A percentile compares a stretch with the other conserved stretches of the same genome.
Evolutionary conservation across 2,888 invertebrate genomes (phyloP).

Genomic region (Ypsolopha scabrella): DNA sequence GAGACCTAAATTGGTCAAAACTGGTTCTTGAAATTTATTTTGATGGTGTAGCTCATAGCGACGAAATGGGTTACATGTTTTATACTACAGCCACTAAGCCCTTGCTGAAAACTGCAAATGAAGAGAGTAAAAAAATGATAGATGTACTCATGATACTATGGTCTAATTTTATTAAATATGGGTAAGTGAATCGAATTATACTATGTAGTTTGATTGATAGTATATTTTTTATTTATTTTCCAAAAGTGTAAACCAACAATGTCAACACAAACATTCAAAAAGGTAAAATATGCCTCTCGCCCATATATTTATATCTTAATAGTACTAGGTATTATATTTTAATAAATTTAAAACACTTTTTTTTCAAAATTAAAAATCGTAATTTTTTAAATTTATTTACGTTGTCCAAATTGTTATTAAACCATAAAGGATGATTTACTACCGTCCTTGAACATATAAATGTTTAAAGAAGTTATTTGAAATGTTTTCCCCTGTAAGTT

Average conservation of each 20-base stretch:
- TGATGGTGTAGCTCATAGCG: conserved; percentile 13
- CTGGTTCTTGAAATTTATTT: conserved; percentile 7
- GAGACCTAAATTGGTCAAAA: conserved; percentile 14
- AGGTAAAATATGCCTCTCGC: no score
- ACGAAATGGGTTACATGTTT: conserved; percentile 18
- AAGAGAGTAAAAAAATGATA: conserved; percentile 10
- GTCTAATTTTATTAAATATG: conserved; percentile 19
- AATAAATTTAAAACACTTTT: background rate
- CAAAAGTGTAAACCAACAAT: no score
- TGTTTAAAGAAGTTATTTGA: no score
- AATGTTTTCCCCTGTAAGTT: no score
- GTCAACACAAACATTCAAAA: no score
- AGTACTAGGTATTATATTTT: no score
- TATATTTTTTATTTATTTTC: conserved; percentile 3
- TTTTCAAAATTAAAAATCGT: no score
- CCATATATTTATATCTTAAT: no score
- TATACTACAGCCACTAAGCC: conserved; percentile 11
- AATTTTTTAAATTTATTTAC: no score
- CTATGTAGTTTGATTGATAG: background rate
- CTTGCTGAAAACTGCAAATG: conserved; percentile 10
- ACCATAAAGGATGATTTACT: no score
- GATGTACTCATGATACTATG: conserved; percentile 12
- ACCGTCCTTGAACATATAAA: no score
- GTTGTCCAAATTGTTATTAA: no score
- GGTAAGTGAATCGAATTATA: conserved; percentile 12